Base-by-base conservation (phyloP, 1,140 invertebrate genomes). In the Polypedilum vanderplanki region DNA sequence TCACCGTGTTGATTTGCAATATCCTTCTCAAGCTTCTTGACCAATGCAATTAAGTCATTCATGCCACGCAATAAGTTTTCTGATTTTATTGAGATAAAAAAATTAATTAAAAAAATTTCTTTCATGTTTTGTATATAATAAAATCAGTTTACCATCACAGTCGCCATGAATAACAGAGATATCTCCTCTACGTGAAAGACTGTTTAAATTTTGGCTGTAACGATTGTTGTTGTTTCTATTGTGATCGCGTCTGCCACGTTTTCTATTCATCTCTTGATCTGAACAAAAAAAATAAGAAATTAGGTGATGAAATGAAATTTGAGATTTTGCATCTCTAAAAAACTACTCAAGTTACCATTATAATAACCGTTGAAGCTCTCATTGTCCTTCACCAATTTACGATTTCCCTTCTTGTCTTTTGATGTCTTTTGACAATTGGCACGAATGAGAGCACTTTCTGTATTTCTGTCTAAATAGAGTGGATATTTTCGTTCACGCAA, bases 111-210 rank as follows among this genome's bases (percentile, higher is more conserved):
- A 67, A 20, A 67, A 70, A 20, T 70, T 70, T 22, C 18, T 33
- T 74, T 8, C 75, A 33, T 33, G 24, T 33, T 33, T 33, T 33
- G 24, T 33, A 33, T 33, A 33, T 33, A 33, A 33, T 33, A 3
- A 33, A 33, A 65, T 9, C 75, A 74, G 79, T 80, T 77, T 84
- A 88, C 87, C 86, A 81, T 87, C 86, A 79, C 89, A 91, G 77
- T 90, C 85, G 77, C 88, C 87, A 78, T 88, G 86, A 74, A 88
- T 84, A 18, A 89, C 86, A n/a, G 90, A 90, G 79, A 93, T 93
- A 80, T 94, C 92, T 74, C 91, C 91, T 83, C 89, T 84, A 75
- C 86, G 79, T 41, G 78, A 78, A n/a, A 76, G 67, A 1, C 83
- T 81, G 73, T 85, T 82, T 40, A 82, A 82, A 77, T 65, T n/a